Evolutionary conservation across 2,888 invertebrate species (phyloP).

Genomic region (Orthosia incerta): DNA sequence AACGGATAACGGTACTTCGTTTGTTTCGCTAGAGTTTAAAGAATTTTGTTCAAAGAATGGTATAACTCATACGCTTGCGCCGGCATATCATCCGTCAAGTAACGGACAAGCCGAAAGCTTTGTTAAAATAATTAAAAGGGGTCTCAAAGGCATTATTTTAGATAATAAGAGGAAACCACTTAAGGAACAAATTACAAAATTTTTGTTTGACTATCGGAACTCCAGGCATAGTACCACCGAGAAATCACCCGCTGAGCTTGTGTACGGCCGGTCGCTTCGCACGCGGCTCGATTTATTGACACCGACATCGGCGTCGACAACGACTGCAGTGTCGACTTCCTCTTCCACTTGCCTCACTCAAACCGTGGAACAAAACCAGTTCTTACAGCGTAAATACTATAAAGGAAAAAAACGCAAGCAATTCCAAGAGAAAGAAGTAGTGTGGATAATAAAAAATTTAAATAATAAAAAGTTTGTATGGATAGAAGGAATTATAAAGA

Average conservation of each 20-base stretch:
- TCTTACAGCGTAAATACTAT: neutral
- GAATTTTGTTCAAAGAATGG: conserved; percentile 8
- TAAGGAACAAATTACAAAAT: too few relatives aligned
- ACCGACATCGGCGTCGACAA: neutral
- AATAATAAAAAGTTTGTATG: neutral
- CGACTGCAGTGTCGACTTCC: neutral
- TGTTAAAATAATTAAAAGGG: neutral
- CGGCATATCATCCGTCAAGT: neutral
- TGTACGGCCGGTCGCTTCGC: conserved; percentile 1
- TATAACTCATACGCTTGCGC: too few relatives aligned
- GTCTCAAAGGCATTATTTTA: neutral
- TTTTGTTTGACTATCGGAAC: too few relatives aligned
- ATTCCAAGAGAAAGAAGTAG: neutral
- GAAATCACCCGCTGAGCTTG: neutral
- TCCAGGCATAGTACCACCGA: neutral
- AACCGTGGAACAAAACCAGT: conserved; percentile 1
- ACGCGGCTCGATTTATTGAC: neutral
- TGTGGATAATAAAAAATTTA: neutral
- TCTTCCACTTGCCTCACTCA: neutral
- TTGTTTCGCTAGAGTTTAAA: conserved; percentile 29
- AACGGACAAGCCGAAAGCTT: neutral
- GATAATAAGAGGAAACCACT: too few relatives aligned
- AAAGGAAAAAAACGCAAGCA: neutral
- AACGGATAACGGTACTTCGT: conserved; percentile 42
- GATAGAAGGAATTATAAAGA: neutral